Base-by-base conservation (phyloP, 1,140 invertebrate species). In the Aleiodes sp. region DNA sequence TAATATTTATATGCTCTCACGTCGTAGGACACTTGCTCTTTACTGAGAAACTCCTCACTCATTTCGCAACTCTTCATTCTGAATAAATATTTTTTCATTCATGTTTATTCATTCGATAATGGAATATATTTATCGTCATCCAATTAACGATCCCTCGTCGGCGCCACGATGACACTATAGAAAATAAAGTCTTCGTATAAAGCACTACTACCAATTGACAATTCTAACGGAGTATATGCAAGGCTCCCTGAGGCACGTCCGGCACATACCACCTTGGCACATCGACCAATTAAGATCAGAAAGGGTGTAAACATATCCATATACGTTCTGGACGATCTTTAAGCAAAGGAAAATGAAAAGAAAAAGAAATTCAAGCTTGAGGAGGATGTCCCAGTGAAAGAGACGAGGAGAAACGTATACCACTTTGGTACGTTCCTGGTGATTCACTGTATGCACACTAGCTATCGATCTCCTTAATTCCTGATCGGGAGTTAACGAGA, bases 401-500 rank as follows among this genome's bases (percentile, higher is more conserved):
- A 35, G 10, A 35, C 4, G 4, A 6, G 31, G 10, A 6, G 31
- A 35, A 4, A 35, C 4, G 31, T 35, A 10, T 4, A 35, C 31
- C 31, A 35, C 31, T n/a, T n/a, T n/a, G n/a, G n/a, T n/a, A n/a
- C n/a, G n/a, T n/a, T n/a, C 39, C 59, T 29, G 43, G 63, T 70
- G 69, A 70, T 70, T 70, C 64, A 61, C 52, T 33, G 29, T 63
- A 64, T 59, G 39, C 56, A 14, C 35, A 24, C 70, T 31, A 56
- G 56, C 56, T 31, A 73, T 73, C 72, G 72, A 70, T 80, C 78
- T 79, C 72, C 76, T 82, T 79, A 78, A 79, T 79, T 78, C 79
- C 65, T 72, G 76, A 82, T 80, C 77, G 76, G 75, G 72, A 81
- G 73, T 81, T 81, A 80, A 81, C 78, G 78, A 80, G 78, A 77